Evolutionary conservation across 2,113 vertebrate species (phyloP).

Genomic region (Xiphophorus couchianus): DNA sequence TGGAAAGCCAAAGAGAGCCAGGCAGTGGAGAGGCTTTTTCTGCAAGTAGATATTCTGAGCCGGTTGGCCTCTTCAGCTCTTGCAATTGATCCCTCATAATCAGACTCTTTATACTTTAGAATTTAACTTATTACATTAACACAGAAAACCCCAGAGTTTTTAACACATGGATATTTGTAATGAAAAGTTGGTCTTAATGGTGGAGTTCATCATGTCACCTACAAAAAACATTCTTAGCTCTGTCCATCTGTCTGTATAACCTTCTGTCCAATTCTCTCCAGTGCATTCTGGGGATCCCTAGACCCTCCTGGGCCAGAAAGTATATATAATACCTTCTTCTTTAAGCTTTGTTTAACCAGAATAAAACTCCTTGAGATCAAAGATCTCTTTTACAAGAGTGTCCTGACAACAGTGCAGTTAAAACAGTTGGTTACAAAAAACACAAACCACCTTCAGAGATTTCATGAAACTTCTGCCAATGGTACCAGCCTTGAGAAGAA

Average conservation of each 20-base stretch:
- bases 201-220: too few species aligned
- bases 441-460: background rate
- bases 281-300: background rate
- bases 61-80: constrained; percentile 55
- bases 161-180: background rate
- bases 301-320: background rate
- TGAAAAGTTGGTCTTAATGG: background rate
- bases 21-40: constrained; percentile 50
- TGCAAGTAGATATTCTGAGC: constrained; percentile 47
- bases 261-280: background rate
- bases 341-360: too few species aligned
- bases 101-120: constrained; percentile 23
- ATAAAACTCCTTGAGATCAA: too few species aligned
- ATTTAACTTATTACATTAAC: constrained; percentile 23
- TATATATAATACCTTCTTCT: background rate
- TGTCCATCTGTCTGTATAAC: background rate
- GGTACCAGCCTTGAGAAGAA: background rate
- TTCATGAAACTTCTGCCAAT: background rate
- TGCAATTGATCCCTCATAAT: constrained; percentile 64
- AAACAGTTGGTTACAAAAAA: too few species aligned
- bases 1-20: constrained; percentile 35
- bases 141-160: constrained; percentile 6
- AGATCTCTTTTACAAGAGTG: too few species aligned
- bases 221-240: background rate
- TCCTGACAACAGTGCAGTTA: too few species aligned